phyloP scores from a whole-genome alignment of 2,797 vertebrate species.

The Pipistrellus pygmaeus region DNA sequence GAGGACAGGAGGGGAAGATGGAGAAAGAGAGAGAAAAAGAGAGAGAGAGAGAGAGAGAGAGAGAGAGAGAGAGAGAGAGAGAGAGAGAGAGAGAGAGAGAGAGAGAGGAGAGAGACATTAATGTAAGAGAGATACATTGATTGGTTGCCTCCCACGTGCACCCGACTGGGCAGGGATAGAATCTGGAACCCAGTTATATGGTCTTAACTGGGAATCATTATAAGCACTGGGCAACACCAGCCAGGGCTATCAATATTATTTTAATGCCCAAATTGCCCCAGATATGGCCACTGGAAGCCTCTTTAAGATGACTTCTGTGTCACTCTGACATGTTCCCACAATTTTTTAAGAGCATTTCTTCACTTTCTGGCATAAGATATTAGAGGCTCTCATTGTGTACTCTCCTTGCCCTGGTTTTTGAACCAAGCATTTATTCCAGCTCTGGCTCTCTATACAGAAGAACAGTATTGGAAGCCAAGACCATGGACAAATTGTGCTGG shows the following conservation, averaged over 20 bases:
- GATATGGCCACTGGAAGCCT: neutral
- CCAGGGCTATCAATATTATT: neutral
- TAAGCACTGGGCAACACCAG: too few species aligned
- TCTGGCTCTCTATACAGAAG: neutral
- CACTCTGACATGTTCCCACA: neutral
- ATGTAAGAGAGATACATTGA: too few species aligned
- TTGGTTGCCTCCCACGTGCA: too few species aligned
- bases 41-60: too few species aligned
- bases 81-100: too few species aligned
- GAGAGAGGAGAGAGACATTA: too few species aligned
- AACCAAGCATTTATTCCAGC: neutral
- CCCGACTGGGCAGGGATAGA: too few species aligned
- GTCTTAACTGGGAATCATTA: too few species aligned
- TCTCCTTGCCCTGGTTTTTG: neutral
- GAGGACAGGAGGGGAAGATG: too few species aligned
- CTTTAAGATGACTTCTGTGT: neutral
- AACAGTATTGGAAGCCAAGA: neutral
- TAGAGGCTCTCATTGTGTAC: neutral
- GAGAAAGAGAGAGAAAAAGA: too few species aligned
- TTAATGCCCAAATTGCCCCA: neutral
- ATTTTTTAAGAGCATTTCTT: neutral
- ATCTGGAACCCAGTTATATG: too few species aligned
- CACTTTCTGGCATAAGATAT: neutral
- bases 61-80: too few species aligned
- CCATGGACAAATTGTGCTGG: accelerated